These are phyloP conservation scores for Meliscaeva auricollis DNA, from an alignment of 2,888 invertebrate genomes.

Conservation along the genomic window DNA sequence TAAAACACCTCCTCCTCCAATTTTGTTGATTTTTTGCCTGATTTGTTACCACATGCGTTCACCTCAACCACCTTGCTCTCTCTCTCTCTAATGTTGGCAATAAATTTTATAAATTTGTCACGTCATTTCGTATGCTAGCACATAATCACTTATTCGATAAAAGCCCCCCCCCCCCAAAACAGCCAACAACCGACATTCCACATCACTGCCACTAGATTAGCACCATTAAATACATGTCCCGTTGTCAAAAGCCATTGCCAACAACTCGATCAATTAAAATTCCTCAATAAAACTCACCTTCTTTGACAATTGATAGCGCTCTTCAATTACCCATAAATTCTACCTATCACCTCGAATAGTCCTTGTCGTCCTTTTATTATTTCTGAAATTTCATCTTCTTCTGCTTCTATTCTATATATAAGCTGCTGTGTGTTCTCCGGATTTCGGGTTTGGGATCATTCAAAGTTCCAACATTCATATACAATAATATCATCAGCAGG, in stretches of 20 bases:
- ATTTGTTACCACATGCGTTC: conserved; percentile 44
- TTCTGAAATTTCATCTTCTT: conserved; percentile 31
- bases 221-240: conserved; percentile 64
- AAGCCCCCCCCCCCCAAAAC: not conserved
- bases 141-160: conserved; percentile 48
- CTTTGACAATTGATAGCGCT: conserved; percentile 34
- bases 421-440: not conserved
- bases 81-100: conserved; percentile 8
- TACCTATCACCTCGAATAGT: conserved; percentile 55
- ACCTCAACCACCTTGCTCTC: conserved; percentile 5
- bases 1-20: not conserved
- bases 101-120: conserved; percentile 72
- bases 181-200: not conserved
- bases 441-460: not conserved
- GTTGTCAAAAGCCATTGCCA: conserved; percentile 68
- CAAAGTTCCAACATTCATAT: conserved; percentile 8
- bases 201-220: conserved; percentile 49
- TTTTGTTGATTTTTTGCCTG: not conserved
- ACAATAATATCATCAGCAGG: conserved; percentile 33
- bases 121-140: conserved; percentile 55
- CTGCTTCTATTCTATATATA: too few species aligned
- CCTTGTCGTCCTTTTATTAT: not conserved
- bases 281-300: conserved; percentile 49
- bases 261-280: conserved; percentile 72
- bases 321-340: conserved; percentile 70